Base-by-base conservation (phyloP, 2,888 invertebrate genomes). In the Callyntrura sp. region DNA sequence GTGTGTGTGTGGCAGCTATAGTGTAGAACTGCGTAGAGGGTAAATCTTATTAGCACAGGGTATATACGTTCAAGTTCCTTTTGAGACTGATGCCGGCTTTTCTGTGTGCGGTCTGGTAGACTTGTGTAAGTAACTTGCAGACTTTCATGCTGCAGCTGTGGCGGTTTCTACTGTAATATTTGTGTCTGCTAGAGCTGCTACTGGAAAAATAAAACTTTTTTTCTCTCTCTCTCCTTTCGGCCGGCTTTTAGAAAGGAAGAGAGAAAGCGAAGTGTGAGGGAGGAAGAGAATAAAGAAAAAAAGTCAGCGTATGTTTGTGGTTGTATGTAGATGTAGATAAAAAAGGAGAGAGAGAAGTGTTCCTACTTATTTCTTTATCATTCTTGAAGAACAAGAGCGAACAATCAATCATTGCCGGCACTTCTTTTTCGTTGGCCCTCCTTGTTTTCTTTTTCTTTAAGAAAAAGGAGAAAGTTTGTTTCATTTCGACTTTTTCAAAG, bases 381-480 rank as follows among this genome's bases (percentile, higher is more conserved):
- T n/a, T n/a, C n/a, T 23, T 78, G 23, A 17, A 86, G 48, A 86
- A 78, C 62, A 65, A 81, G 79, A 87, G 51, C 51, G 14, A 55
- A 82, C 82, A 88, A 88, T 88, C 88, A 88, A 88, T 88, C 88
- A 88, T 88, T 82, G 60, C 55, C 88, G 20, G 23, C n/a, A n/a
- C n/a, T n/a, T n/a, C n/a, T n/a, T n/a, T n/a, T n/a, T n/a, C n/a
- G n/a, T n/a, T n/a, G n/a, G n/a, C n/a, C n/a, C n/a, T n/a, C n/a
- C n/a, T n/a, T n/a, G n/a, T 88, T 81, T 51, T 68, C 57, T 79
- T 8, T 8, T 45, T 51, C 25, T 83, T 28, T 28, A n/a, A 76
- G 20, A 20, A 76, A 28, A 23, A n/a, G n/a, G n/a, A 68, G 51
- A 48, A 76, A 76, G 76, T 76, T 76, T 76, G 20, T 25, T 76